Evolutionary conservation across 2,113 vertebrate species (phyloP), one percentile per base, ranked within the genome.

Genomic region (Sinocyclocheilus maitianheensis): DNA sequence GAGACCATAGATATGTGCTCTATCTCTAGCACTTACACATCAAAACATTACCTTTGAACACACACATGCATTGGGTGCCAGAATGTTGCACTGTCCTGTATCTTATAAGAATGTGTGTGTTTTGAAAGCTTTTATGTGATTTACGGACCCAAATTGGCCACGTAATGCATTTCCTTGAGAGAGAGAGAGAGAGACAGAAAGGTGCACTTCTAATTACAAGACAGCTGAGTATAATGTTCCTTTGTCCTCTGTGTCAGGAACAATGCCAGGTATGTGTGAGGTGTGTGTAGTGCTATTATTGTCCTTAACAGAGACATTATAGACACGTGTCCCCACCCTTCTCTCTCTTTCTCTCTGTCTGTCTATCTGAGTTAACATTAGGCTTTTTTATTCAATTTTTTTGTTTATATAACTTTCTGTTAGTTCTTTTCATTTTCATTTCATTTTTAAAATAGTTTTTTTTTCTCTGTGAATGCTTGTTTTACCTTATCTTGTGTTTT

Each of bases 191-290:
- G 11, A 81, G 67, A 63, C 16, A 26, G 62, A 75, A 46, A 63
- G 22, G n/a, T 62, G 20, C 51, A 65, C 40, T 72, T 86, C 10
- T 46, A 75, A 30, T 30, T 77, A 30, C 3, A 40, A 72, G 16
- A 22, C 55, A 37, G 8, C 43, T 18, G 77, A 75, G 22, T 62
- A 81, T 84, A 75, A 58, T 75, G 46, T 26, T 76, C 20, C 55
- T 80, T 88, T 86, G 76, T 86, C 53, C 48, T 84, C 20, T 46
- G 2, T 69, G 71, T 77, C 30, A 79, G 53, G 63, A 88, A 24
- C 24, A 24, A 55, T 69, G 43, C 30, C 84, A 85, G 75, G n/a
- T 80, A 75, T 62, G 81, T 84, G 63, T 30, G 53, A 71, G n/a
- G 69, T 63, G 51, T 53, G 67, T 46, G 7, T 80, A 83, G 60